These are phyloP conservation scores for Thymelicus sylvestris DNA, from an alignment of 2,888 invertebrate genomes.

Conservation along the genomic window DNA sequence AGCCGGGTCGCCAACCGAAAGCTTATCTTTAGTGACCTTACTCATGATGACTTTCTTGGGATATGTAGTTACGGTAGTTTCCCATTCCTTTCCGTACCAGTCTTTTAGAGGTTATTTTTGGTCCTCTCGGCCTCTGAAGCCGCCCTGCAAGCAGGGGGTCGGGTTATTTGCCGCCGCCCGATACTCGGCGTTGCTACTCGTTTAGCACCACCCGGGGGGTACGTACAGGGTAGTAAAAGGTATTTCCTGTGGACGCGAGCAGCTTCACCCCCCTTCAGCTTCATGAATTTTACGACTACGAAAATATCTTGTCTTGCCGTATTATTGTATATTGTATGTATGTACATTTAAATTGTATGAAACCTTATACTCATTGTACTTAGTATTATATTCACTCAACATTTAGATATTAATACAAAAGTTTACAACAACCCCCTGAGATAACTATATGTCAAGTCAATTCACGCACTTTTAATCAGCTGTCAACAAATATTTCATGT, in stretches of 20 bases:
- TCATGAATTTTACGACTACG: too few relatives aligned
- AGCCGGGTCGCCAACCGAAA: conserved; percentile 11
- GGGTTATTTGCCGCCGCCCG: neutral
- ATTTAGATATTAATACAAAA: too few relatives aligned
- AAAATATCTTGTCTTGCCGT: too few relatives aligned
- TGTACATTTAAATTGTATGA: too few relatives aligned
- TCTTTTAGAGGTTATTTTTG: conserved; percentile 16
- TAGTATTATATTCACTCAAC: too few relatives aligned
- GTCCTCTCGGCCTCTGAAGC: conserved; percentile 17
- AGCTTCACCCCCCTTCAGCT: neutral
- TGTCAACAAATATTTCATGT: too few relatives aligned
- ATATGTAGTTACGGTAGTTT: conserved; percentile 19
- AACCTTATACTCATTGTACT: too few relatives aligned
- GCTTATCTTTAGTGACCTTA: neutral
- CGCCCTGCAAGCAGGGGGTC: neutral
- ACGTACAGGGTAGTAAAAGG: neutral
- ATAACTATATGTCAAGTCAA: too few relatives aligned
- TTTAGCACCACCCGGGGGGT: neutral
- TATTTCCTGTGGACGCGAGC: neutral
- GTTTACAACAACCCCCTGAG: too few relatives aligned
- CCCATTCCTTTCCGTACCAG: conserved; percentile 28
- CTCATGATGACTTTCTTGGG: conserved; percentile 29
- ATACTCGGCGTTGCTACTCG: neutral
- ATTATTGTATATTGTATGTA: too few relatives aligned
- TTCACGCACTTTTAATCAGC: too few relatives aligned